Conservation (phyloP, 2,797 vertebrate species). For the Labeo calbasu region DNA sequence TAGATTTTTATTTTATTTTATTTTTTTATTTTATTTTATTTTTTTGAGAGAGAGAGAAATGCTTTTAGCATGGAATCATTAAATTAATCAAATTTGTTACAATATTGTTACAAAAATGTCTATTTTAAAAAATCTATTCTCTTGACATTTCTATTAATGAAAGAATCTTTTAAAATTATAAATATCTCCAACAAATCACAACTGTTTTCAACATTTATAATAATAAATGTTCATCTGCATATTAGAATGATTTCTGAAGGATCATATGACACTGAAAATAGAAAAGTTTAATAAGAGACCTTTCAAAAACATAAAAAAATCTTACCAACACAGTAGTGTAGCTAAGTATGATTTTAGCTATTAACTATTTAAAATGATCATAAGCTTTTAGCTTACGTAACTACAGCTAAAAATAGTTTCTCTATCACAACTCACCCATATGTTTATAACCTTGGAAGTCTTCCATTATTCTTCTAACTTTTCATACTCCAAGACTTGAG, state of each 20-base stretch:
- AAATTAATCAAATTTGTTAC: neutral
- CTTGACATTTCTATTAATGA: too few relatives aligned
- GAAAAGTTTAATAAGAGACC: neutral
- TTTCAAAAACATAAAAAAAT: too few relatives aligned
- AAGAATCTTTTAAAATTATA: neutral
- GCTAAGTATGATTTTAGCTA: neutral
- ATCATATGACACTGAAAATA: neutral
- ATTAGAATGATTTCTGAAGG: neutral
- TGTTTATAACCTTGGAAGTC: constrained; percentile 8
- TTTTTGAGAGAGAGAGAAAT: neutral
- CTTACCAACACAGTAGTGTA: neutral
- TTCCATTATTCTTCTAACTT: constrained; percentile 3
- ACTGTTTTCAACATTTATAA: neutral
- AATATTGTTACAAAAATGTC: neutral
- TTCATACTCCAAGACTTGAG: neutral
- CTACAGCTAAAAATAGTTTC: neutral
- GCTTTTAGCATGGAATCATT: neutral
- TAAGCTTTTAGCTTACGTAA: neutral
- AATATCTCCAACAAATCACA: neutral
- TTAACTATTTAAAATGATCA: neutral
- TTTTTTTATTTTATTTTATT: neutral
- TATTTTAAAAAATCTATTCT: neutral
- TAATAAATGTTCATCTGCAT: neutral
- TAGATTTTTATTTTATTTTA: neutral
- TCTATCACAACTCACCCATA: neutral